Conservation (phyloP, 1,140 invertebrate species). For the Orius insidiosus region DNA sequence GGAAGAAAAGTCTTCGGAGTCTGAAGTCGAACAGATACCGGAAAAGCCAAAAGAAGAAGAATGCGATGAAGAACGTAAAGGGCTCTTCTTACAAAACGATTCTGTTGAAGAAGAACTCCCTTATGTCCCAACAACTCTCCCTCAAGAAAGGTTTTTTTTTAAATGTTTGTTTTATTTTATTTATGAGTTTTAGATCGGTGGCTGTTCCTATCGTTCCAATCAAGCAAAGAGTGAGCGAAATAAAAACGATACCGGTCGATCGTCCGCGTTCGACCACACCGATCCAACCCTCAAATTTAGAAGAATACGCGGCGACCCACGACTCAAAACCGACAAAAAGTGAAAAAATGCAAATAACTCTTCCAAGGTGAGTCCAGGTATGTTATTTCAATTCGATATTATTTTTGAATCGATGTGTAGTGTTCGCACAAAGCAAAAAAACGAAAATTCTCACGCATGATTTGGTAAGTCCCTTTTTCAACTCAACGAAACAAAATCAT, state of each 20-base stretch:
- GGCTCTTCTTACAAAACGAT: slow-evolving; percentile 57
- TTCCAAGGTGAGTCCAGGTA: slow-evolving; percentile 37
- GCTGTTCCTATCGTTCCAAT: slow-evolving; percentile 64
- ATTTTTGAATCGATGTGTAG: slow-evolving; percentile 9
- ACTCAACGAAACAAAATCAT: too few relatives aligned
- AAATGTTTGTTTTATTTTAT: slow-evolving; percentile 4
- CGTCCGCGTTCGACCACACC: slow-evolving; percentile 71
- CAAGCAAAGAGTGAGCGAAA: slow-evolving; percentile 46
- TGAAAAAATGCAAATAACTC: slow-evolving; percentile 48
- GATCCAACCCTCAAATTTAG: slow-evolving; percentile 54
- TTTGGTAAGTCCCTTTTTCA: slow-evolving; percentile 3
- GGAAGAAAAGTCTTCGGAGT: slow-evolving; percentile 51
- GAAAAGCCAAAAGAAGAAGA: slow-evolving; percentile 22
- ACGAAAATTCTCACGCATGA: slow-evolving; percentile 3
- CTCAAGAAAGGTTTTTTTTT: slow-evolving; percentile 40
- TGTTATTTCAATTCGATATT: slow-evolving; percentile 22
- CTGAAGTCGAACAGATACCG: slow-evolving; percentile 41
- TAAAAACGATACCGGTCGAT: slow-evolving; percentile 67
- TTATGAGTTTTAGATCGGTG: slow-evolving; percentile 44
- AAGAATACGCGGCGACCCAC: slow-evolving; percentile 37
- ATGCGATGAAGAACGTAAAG: slow-evolving; percentile 49
- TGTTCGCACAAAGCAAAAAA: slow-evolving; percentile 6
- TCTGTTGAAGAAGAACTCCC: slow-evolving; percentile 75
- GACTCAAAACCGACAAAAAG: slow-evolving; percentile 26
- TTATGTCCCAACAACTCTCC: slow-evolving; percentile 69